Evolutionary conservation across 2,888 invertebrate genomes (phyloP).

Genomic region (Spatulosminthurus flaviceps): DNA sequence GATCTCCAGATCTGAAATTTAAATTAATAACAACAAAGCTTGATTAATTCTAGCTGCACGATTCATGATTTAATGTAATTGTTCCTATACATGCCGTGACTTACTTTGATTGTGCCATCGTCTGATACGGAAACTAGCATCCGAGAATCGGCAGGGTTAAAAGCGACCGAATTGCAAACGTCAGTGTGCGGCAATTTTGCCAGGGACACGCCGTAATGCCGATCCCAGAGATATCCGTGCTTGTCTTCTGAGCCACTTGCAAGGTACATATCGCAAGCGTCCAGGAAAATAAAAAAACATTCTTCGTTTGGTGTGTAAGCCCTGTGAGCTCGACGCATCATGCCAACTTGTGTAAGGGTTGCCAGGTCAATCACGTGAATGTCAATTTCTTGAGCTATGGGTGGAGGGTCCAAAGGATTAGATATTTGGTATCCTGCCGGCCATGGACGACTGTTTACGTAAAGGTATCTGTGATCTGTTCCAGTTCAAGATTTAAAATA

Average conservation of each 20-base stretch:
- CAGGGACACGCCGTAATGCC: slow-evolving; percentile 81
- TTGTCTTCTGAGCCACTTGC: slow-evolving; percentile 87
- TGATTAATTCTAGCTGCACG: too few species aligned
- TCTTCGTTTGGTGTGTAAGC: slow-evolving; percentile 86
- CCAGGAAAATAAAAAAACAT: slow-evolving; percentile 86
- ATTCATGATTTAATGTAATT: too few species aligned
- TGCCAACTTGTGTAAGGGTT: slow-evolving; percentile 79
- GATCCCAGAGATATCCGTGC: slow-evolving; percentile 73
- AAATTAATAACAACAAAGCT: background rate
- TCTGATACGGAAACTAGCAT: slow-evolving; percentile 86
- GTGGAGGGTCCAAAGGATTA: slow-evolving; percentile 81
- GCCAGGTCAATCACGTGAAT: slow-evolving; percentile 85
- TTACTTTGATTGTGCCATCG: slow-evolving; percentile 78
- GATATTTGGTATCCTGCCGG: slow-evolving; percentile 77
- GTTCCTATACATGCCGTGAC: background rate
- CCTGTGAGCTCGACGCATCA: slow-evolving; percentile 80
- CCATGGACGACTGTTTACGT: slow-evolving; percentile 86
- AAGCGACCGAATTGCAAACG: slow-evolving; percentile 86
- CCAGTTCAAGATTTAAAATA: background rate
- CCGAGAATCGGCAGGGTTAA: slow-evolving; percentile 81
- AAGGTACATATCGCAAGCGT: slow-evolving; percentile 82
- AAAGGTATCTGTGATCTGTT: slow-evolving; percentile 71
- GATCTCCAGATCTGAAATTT: slow-evolving; percentile 51
- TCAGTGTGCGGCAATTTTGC: slow-evolving; percentile 79
- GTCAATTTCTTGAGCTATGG: slow-evolving; percentile 86